Percentiles rank a stretch among this genome's conserved stretches.
phyloP scores from a whole-genome alignment of 2,888 invertebrate species.

The Pristionchus japonicus region DNA sequence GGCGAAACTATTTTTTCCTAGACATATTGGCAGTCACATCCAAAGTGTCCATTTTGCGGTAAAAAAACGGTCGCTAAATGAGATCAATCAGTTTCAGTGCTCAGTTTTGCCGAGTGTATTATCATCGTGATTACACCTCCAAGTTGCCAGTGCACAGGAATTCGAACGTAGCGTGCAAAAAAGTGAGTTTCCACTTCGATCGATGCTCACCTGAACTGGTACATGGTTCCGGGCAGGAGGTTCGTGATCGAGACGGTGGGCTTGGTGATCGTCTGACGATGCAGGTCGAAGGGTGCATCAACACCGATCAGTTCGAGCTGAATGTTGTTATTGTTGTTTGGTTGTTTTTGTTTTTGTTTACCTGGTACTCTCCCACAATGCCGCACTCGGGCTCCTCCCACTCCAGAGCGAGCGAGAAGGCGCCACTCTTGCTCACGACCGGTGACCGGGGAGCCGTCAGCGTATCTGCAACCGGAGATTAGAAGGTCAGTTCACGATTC shows the following conservation, averaged over 20 bases:
- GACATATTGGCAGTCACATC: too few species aligned
- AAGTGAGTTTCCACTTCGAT: too few species aligned
- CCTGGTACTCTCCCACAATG: slow-evolving; percentile 71
- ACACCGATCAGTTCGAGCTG: slow-evolving; percentile 71
- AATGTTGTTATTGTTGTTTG: not conserved
- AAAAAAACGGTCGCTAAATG: too few species aligned
- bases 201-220: slow-evolving; percentile 65
- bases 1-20: too few species aligned
- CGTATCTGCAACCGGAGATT: slow-evolving; percentile 62
- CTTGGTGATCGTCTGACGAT: slow-evolving; percentile 73
- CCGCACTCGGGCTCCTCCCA: slow-evolving; percentile 75
- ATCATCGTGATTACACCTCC: too few species aligned
- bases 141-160: too few species aligned
- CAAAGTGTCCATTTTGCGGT: too few species aligned
- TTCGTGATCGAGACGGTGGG: slow-evolving; percentile 73
- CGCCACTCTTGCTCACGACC: slow-evolving; percentile 65
- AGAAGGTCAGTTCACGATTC: not conserved
- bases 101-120: not conserved
- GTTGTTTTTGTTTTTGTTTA: not conserved
- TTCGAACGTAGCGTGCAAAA: too few species aligned
- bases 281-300: slow-evolving; percentile 71
- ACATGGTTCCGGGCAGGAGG: slow-evolving; percentile 73
- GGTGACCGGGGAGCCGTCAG: slow-evolving; percentile 71
- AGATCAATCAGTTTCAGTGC: too few species aligned
- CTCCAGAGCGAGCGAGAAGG: slow-evolving; percentile 70